Percentiles rank a stretch among this genome's conserved stretches.
phyloP scores from a whole-genome alignment of 2,113 vertebrate genomes.

The Acrocephalus arundinaceus region DNA sequence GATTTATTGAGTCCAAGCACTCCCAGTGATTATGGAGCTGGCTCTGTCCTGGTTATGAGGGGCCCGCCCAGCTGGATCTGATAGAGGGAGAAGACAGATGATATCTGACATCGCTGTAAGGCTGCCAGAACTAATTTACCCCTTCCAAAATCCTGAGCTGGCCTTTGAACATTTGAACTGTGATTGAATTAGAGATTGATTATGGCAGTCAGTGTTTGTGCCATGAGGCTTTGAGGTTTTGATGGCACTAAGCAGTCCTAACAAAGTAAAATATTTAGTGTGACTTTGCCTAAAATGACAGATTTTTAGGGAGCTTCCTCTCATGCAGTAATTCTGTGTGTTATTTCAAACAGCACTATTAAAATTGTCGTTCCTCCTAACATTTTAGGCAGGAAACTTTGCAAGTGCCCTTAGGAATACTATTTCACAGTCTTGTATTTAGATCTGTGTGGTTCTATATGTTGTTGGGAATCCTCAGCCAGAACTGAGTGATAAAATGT shows the following conservation, averaged over 20 bases:
- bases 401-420: not conserved
- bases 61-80: not conserved
- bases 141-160: conserved; percentile 18
- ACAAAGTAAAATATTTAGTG: not conserved
- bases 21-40: not conserved
- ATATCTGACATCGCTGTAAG: not conserved
- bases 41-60: not conserved
- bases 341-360: not conserved
- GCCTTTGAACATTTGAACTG: conserved; percentile 17
- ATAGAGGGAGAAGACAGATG: conserved; percentile 20
- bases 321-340: not conserved
- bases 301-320: not conserved
- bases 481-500: not conserved
- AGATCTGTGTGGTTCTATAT: not conserved
- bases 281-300: not conserved
- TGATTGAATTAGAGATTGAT: conserved; percentile 10
- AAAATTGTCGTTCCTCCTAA: not conserved
- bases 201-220: not conserved
- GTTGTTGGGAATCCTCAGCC: not conserved
- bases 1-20: not conserved
- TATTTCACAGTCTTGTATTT: not conserved
- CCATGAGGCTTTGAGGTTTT: not conserved
- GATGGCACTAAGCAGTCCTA: not conserved
- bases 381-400: not conserved
- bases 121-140: conserved; percentile 30